Base-by-base conservation (phyloP, 2,888 invertebrate genomes). In the Drosophila vallismaia region DNA sequence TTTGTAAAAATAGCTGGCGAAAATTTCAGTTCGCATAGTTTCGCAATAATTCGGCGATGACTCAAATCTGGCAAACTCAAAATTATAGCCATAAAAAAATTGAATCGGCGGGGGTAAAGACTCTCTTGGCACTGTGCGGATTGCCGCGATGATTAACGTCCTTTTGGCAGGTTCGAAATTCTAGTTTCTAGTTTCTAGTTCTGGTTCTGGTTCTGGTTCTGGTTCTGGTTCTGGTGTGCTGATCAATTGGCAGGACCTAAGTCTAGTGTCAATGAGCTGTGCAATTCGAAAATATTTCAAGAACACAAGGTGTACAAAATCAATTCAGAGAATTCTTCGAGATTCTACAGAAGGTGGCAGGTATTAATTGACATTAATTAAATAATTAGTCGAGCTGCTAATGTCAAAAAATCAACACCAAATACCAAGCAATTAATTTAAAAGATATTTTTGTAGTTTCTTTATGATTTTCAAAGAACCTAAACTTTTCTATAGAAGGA, bases 41-140 rank as follows among this genome's bases (percentile, higher is more conserved):
- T 85, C 80, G 85, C 87, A 86, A 85, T 86, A 77, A 78, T 75
- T 85, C 67, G 60, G 69, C 74, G 77, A 86, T 84, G 84, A 84
- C 68, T 86, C 87, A 85, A 86, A 74, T 67, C 44, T 44, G 69
- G 71, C 71, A 77, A 75, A 59, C 53, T 44, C 44, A 78, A 83
- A 77, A 75, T 77, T 74, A 71, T 56, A 75, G 59, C 82, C 77
- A 79, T 79, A 79, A 74, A 77, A 75, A 72, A 46, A 50, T 10
- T 12, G 7, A 49, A 46, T 49, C 29, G 53, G 29, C 1, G 8
- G 31, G 14, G 19, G 2, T 19, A 19, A 19, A 31, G 14, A 8
- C 24, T 45, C 24, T 45, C 52, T 66, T 44, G 48, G 67, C 67
- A 29, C 10, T 14, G 40, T n/a, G 24, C 26, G 24, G 19, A 19